Percentiles rank a stretch among this genome's conserved stretches.
Evolutionary conservation across 2,113 vertebrate species (phyloP).

Genomic region (Loxodonta africana): DNA sequence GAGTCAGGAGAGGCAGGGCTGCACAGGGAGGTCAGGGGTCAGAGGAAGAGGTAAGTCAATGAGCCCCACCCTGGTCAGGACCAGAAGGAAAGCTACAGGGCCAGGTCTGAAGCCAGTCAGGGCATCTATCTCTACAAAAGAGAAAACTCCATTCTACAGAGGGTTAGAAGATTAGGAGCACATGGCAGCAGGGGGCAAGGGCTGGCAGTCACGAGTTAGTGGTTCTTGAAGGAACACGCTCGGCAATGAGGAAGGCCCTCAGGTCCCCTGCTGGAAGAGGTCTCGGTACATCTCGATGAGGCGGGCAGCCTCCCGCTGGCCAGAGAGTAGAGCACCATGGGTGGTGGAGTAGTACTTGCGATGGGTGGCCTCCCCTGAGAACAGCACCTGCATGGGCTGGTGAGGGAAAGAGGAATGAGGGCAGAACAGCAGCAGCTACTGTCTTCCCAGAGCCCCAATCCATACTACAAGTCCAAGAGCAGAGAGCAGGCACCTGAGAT

Average conservation of each 20-base stretch:
- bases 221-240: slow-evolving; percentile 85
- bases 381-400: slow-evolving; percentile 98
- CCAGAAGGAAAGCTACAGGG: slow-evolving; percentile 86
- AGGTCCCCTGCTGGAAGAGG: slow-evolving; percentile 92
- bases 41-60: slow-evolving; percentile 74
- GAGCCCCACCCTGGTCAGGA: slow-evolving; percentile 89
- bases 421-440: background rate
- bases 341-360: slow-evolving; percentile 99
- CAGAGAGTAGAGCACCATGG: slow-evolving; percentile 99
- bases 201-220: slow-evolving; percentile 89
- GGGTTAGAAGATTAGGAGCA: slow-evolving; percentile 86
- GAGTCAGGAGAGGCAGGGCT: slow-evolving; percentile 76
- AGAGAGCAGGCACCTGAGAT: background rate
- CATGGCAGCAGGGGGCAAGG: slow-evolving; percentile 75
- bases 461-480: background rate
- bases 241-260: slow-evolving; percentile 86
- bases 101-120: slow-evolving; percentile 90
- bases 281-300: slow-evolving; percentile 98
- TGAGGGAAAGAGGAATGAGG: background rate
- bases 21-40: slow-evolving; percentile 84
- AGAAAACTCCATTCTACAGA: slow-evolving; percentile 90
- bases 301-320: slow-evolving; percentile 96
- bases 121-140: slow-evolving; percentile 86
- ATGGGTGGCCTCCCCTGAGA: slow-evolving; percentile 98
- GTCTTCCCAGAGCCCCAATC: slow-evolving; percentile 11